Conservation (phyloP, 2,113 vertebrate genomes). For the Bostrychus sinensis region DNA sequence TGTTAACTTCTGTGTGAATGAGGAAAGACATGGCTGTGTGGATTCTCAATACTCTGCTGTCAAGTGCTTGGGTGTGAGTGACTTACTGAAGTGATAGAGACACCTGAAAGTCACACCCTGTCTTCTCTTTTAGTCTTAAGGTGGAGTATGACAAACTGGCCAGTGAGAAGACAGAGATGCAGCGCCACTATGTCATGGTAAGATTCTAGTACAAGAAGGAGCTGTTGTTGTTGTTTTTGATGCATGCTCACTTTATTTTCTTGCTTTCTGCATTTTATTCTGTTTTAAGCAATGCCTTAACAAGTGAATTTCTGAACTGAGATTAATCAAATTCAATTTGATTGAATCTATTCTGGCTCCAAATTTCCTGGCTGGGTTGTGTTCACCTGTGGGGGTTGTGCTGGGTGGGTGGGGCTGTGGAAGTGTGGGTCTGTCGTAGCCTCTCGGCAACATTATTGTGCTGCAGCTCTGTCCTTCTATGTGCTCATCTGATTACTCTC, state of each 20-base stretch:
- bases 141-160: conserved; percentile 97
- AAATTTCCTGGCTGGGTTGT: no score
- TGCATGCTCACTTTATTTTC: no score
- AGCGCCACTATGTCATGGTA: conserved; percentile 98
- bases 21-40: conserved; percentile 17
- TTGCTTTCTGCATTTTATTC: no score
- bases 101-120: conserved; percentile 67
- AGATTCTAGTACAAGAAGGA: conserved; percentile 74
- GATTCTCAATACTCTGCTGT: conserved; percentile 19
- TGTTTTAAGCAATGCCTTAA: no score
- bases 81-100: conserved; percentile 53
- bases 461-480: conserved; percentile 76
- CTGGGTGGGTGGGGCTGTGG: conserved; percentile 56
- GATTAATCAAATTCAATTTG: no score
- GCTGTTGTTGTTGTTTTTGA: no score
- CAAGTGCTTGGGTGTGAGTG: conserved; percentile 52
- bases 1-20: conserved; percentile 16
- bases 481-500: conserved; percentile 84
- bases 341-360: no score
- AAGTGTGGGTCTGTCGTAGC: no score
- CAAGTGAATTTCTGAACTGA: no score
- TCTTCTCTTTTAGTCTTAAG: conserved; percentile 84
- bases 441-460: no score
- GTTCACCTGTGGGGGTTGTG: no score
- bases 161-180: conserved; percentile 98